Conservation (phyloP, 64 coral and sea anemone species). For the Astreopora myriophthalma region DNA sequence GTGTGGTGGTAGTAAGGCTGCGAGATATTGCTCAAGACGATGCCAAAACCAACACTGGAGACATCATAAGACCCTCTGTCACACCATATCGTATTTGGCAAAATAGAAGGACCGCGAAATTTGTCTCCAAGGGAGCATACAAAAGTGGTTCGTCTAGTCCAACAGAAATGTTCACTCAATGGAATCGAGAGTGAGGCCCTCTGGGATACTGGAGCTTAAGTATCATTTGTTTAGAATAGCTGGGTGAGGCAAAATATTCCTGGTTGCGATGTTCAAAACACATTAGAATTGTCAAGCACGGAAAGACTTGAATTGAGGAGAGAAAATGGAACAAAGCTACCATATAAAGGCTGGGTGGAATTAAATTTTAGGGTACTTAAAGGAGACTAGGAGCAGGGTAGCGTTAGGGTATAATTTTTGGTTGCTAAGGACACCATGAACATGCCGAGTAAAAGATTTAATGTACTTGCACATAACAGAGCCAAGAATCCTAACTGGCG, state of each 20-base stretch:
- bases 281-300: conserved; percentile 42
- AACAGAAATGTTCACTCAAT: no score
- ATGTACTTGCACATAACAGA: no score
- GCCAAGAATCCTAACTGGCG: no score
- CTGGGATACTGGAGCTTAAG: conserved; percentile 81
- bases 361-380: conserved; percentile 36
- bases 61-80: no score
- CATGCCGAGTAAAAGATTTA: conserved; percentile 50
- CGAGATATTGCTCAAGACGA: no score
- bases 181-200: no score
- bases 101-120: no score
- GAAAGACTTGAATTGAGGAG: conserved; percentile 54
- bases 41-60: no score
- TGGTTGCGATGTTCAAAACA: conserved; percentile 28
- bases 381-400: not conserved
- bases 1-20: no score
- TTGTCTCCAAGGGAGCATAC: no score
- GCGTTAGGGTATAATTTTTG: conserved; percentile 53
- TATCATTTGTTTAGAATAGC: conserved; percentile 54
- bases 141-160: no score
- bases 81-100: no score
- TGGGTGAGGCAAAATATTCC: conserved; percentile 37
- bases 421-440: conserved; percentile 12
- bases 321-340: conserved; percentile 61
- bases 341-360: conserved; percentile 64